These are phyloP conservation scores for Brotula barbata DNA, from an alignment of 2,797 vertebrate species.

Conservation along the genomic window DNA sequence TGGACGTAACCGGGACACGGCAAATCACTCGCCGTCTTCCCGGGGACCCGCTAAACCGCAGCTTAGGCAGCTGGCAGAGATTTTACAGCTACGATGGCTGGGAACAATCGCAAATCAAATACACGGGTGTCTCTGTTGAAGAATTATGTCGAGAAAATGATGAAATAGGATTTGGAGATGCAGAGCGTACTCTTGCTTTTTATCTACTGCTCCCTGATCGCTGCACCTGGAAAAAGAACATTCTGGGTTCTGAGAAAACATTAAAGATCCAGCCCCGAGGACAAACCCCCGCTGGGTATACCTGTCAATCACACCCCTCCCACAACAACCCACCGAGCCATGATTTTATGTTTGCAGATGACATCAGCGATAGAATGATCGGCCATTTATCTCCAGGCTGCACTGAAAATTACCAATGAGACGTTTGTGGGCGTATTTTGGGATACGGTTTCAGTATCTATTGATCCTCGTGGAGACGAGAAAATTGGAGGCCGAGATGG, in stretches of 20 bases:
- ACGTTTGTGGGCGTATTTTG: constrained; percentile 57
- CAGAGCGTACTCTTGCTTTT: constrained; percentile 39
- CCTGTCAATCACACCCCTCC: constrained; percentile 66
- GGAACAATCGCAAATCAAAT: constrained; percentile 37
- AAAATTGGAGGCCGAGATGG: constrained; percentile 33
- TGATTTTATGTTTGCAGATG: constrained; percentile 60
- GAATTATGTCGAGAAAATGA: constrained; percentile 43
- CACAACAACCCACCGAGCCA: constrained; percentile 42
- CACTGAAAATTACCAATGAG: constrained; percentile 62
- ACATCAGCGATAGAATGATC: constrained; percentile 61
- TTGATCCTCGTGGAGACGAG: constrained; percentile 59
- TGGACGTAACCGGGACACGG: not conserved
- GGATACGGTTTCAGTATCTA: constrained; percentile 48
- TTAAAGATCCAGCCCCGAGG: constrained; percentile 64
- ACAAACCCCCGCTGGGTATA: constrained; percentile 64
- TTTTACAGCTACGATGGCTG: constrained; percentile 32
- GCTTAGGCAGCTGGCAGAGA: constrained; percentile 34
- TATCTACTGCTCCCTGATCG: constrained; percentile 41
- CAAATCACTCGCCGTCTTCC: not conserved
- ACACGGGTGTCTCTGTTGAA: constrained; percentile 31
- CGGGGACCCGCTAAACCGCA: constrained; percentile 25
- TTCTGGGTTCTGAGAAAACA: constrained; percentile 64
- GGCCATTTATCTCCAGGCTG: constrained; percentile 66
- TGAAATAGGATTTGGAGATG: constrained; percentile 53
- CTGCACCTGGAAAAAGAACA: constrained; percentile 51